A percentile compares a stretch with the other conserved stretches of the same genome.
Evolutionary conservation across 2,888 invertebrate genomes (phyloP).

Genomic region (Aspidapion aeneum): DNA sequence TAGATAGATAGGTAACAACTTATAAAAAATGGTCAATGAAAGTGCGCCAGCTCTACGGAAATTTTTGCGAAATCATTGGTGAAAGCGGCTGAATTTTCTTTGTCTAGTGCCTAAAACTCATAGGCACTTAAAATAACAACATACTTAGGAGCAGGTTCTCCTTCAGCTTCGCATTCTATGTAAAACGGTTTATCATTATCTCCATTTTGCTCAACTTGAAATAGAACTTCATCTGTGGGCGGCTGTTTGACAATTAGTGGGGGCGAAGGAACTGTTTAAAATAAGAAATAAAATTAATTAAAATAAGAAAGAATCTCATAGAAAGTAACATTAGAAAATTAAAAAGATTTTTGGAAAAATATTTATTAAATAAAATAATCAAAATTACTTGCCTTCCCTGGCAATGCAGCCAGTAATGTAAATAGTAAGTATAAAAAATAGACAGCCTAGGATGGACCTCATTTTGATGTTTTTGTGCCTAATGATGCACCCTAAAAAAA

Average conservation of each 20-base stretch:
- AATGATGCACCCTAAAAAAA: neutral
- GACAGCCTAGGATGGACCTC: constrained; percentile 31
- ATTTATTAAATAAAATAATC: too few species aligned
- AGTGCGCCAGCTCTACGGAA: too few species aligned
- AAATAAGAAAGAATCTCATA: constrained; percentile 1
- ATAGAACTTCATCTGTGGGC: constrained; percentile 84
- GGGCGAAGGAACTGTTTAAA: constrained; percentile 73
- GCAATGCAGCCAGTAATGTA: constrained; percentile 29
- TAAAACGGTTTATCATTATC: constrained; percentile 92
- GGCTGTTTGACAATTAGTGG: constrained; percentile 92
- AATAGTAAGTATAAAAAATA: constrained; percentile 31
- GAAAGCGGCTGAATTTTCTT: too few species aligned
- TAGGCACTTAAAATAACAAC: too few species aligned
- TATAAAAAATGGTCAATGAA: too few species aligned
- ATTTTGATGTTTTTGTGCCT: constrained; percentile 27
- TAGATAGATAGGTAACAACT: too few species aligned
- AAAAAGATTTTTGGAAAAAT: neutral
- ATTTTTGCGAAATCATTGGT: too few species aligned
- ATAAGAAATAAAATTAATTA: constrained; percentile 7
- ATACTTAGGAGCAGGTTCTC: constrained; percentile 92
- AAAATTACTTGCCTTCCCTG: constrained; percentile 36
- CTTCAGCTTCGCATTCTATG: constrained; percentile 95
- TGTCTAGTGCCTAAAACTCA: too few species aligned
- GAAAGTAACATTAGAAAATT: too few species aligned
- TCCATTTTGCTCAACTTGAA: constrained; percentile 83